These are phyloP conservation scores for Uromys caudimaculatus DNA, from an alignment of 2,797 vertebrate genomes.

Conservation along the genomic window DNA sequence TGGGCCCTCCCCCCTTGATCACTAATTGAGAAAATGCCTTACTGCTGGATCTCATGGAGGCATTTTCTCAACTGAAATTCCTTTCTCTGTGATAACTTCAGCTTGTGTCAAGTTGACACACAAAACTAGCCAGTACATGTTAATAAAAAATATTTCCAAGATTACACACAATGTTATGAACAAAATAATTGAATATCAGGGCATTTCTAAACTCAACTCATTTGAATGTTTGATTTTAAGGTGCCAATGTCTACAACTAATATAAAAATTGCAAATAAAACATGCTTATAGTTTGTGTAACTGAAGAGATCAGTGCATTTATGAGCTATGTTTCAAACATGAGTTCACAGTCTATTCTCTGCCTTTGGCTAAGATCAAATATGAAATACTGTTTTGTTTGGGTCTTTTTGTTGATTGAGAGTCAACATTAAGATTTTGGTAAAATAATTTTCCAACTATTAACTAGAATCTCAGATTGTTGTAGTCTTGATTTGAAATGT, in stretches of 20 bases:
- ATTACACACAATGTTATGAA: conserved; percentile 12
- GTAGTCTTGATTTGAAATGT: neutral
- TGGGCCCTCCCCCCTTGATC: too few species aligned
- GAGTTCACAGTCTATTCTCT: neutral
- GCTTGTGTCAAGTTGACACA: too few species aligned
- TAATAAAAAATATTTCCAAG: conserved; percentile 13
- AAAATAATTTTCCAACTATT: neutral
- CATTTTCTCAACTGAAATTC: too few species aligned
- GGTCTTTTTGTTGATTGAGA: neutral
- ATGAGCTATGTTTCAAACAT: neutral
- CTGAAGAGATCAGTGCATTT: neutral
- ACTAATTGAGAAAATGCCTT: too few species aligned
- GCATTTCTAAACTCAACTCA: neutral
- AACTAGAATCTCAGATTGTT: neutral
- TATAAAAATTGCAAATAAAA: neutral
- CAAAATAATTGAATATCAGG: conserved; percentile 53
- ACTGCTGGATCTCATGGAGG: too few species aligned
- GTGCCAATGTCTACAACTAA: neutral
- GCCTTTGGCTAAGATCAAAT: neutral
- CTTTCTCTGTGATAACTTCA: too few species aligned
- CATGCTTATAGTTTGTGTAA: neutral
- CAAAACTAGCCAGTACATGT: too few species aligned
- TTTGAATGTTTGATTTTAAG: conserved; percentile 5
- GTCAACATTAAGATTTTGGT: neutral
- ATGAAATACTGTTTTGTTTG: neutral